phyloP scores from a whole-genome alignment of 2,888 invertebrate species.

The Augiades crinisus region DNA sequence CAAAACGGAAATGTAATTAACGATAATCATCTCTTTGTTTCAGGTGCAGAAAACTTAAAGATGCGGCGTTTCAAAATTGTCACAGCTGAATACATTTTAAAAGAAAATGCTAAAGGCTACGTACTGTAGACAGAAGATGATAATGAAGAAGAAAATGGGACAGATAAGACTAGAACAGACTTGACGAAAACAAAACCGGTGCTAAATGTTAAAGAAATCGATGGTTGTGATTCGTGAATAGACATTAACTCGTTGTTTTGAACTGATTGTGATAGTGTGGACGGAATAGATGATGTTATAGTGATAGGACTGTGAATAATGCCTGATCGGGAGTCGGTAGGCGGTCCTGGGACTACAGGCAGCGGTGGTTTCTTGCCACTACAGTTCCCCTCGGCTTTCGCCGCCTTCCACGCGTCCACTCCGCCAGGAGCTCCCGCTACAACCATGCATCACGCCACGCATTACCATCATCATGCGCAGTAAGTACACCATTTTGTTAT shows the following conservation, averaged over 20 bases:
- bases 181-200: constrained; percentile 47
- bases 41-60: constrained; percentile 52
- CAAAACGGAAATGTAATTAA: constrained; percentile 42
- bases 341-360: constrained; percentile 79
- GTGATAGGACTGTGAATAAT: constrained; percentile 66
- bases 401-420: constrained; percentile 83
- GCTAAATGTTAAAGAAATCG: constrained; percentile 27
- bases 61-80: constrained; percentile 39
- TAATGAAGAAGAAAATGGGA: constrained; percentile 51
- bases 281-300: constrained; percentile 50
- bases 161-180: constrained; percentile 64
- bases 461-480: constrained; percentile 77
- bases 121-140: constrained; percentile 45
- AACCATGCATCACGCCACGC: constrained; percentile 82
- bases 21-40: constrained; percentile 55
- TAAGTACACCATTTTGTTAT: constrained; percentile 49
- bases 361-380: constrained; percentile 80
- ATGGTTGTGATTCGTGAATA: constrained; percentile 29
- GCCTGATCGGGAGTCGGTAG: constrained; percentile 80
- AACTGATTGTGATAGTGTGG: constrained; percentile 34
- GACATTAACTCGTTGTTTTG: constrained; percentile 29
- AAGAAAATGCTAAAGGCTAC: constrained; percentile 26
- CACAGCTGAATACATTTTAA: constrained; percentile 14
- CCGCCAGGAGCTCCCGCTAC: constrained; percentile 80
- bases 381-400: constrained; percentile 81